A percentile compares a stretch with the other conserved stretches of the same genome.
phyloP scores from a whole-genome alignment of 2,113 vertebrate species.

The Apus apus region DNA sequence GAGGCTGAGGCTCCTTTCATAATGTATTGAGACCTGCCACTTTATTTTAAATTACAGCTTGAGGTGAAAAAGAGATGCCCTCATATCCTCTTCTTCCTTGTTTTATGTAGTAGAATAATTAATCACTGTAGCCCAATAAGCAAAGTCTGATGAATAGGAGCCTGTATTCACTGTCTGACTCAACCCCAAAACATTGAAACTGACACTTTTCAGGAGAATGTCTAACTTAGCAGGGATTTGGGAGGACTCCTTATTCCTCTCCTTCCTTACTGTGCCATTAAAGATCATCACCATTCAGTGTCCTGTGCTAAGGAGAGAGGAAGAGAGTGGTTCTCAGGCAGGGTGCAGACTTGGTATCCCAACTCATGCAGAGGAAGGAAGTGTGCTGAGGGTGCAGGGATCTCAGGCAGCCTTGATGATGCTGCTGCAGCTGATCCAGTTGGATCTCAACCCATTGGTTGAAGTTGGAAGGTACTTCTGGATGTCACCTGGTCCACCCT shows the following conservation, averaged over 20 bases:
- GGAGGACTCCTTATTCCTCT: not conserved
- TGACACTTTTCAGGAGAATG: not conserved
- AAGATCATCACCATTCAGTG: not conserved
- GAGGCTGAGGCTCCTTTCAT: not conserved
- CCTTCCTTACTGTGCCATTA: not conserved
- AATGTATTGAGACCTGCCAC: not conserved
- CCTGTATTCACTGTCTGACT: not conserved
- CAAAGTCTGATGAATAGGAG: not conserved
- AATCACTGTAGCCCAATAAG: not conserved
- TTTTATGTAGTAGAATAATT: not conserved
- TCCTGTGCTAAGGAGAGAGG: not conserved
- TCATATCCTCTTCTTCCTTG: not conserved
- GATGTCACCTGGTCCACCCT: not conserved
- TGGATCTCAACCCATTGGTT: not conserved
- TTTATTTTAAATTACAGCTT: not conserved
- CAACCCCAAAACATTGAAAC: not conserved
- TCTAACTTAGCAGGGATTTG: not conserved
- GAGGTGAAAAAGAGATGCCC: not conserved
- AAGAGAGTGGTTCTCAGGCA: not conserved
- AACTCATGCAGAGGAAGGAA: not conserved
- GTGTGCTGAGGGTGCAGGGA: not conserved
- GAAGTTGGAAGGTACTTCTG: not conserved
- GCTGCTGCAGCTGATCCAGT: accelerated
- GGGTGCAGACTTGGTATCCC: not conserved
- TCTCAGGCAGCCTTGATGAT: not conserved